phyloP scores from a whole-genome alignment of 2,797 vertebrate species.

The Falco naumanni region DNA sequence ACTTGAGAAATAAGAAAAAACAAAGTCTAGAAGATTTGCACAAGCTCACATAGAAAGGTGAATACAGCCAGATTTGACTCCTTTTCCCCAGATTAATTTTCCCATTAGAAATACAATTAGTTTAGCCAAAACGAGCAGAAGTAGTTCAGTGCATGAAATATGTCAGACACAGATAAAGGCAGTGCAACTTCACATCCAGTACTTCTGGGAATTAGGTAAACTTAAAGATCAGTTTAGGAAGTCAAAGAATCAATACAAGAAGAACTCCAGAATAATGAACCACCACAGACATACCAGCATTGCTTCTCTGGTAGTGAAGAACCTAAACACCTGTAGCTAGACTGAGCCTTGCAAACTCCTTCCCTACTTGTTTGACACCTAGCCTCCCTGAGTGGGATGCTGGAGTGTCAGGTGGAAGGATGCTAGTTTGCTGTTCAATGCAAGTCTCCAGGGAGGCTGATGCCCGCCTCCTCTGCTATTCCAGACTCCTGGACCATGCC shows the following conservation, averaged over 20 bases:
- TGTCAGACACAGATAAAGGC: not conserved
- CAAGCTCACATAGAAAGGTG: not conserved
- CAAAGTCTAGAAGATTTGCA: not conserved
- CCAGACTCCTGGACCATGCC: not conserved
- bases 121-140: not conserved
- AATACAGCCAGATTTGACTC: not conserved
- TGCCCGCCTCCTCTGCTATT: not conserved
- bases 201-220: not conserved
- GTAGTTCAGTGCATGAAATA: not conserved
- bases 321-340: not conserved
- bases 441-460: not conserved
- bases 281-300: not conserved
- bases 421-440: not conserved
- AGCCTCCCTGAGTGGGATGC: accelerated
- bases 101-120: not conserved
- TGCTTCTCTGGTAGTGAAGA: not conserved
- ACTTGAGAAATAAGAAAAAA: not conserved
- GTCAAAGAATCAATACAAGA: not conserved
- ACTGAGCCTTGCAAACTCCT: not conserved
- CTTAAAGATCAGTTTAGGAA: not conserved
- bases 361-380: not conserved
- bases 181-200: not conserved
- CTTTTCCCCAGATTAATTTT: not conserved
- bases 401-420: not conserved
- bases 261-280: not conserved